phyloP scores from a whole-genome alignment of 1,140 invertebrate species.

The Orussus abietinus region DNA sequence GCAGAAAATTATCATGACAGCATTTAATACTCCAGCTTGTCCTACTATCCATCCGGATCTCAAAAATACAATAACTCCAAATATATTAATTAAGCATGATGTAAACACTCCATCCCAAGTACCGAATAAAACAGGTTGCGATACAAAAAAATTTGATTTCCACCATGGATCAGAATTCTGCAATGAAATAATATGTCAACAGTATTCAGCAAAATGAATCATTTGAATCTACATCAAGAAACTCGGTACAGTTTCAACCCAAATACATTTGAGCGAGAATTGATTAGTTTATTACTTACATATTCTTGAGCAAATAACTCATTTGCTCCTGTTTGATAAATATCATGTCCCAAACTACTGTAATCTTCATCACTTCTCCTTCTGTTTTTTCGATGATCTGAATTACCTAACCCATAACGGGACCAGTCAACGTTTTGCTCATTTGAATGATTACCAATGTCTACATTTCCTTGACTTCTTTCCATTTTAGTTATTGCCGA shows the following conservation, averaged over 20 bases:
- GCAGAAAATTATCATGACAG: slow-evolving; percentile 82
- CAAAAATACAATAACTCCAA: slow-evolving; percentile 95
- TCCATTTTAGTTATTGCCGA: slow-evolving; percentile 17
- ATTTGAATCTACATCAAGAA: slow-evolving; percentile 2
- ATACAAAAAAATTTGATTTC: slow-evolving; percentile 91
- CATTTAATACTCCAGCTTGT: slow-evolving; percentile 86
- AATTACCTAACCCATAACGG: slow-evolving; percentile 53
- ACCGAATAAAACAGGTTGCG: slow-evolving; percentile 90
- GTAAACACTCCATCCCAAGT: slow-evolving; percentile 98
- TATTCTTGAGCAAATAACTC: slow-evolving; percentile 87
- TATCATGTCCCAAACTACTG: slow-evolving; percentile 69
- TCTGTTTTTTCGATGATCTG: slow-evolving; percentile 47
- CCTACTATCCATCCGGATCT: slow-evolving; percentile 96
- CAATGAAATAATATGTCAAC: slow-evolving; percentile 33
- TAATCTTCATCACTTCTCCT: slow-evolving; percentile 62
- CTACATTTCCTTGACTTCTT: slow-evolving; percentile 21
- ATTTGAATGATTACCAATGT: slow-evolving; percentile 22
- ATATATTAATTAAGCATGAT: slow-evolving; percentile 91
- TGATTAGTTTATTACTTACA: slow-evolving; percentile 46
- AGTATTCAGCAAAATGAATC: slow-evolving; percentile 11
- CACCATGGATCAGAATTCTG: slow-evolving; percentile 82
- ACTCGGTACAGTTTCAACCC: neutral
- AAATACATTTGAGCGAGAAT: slow-evolving; percentile 6
- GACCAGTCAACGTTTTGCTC: slow-evolving; percentile 55
- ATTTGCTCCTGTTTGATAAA: slow-evolving; percentile 78